These are phyloP conservation scores for Metopolophium dirhodum DNA, from an alignment of 1,140 invertebrate species.

Conservation along the genomic window DNA sequence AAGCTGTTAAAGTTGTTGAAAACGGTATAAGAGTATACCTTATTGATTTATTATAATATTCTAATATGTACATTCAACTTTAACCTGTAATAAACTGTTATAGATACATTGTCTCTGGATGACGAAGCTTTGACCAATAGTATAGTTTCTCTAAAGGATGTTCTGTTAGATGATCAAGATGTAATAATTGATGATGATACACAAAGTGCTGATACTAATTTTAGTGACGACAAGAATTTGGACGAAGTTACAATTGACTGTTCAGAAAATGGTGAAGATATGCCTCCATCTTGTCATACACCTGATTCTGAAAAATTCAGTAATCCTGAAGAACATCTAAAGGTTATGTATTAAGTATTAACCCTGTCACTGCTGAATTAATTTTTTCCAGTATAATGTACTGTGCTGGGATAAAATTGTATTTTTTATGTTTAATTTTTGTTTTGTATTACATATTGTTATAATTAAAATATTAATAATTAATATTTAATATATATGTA, in stretches of 20 bases:
- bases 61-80: neutral
- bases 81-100: neutral
- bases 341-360: neutral
- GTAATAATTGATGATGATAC: conserved; percentile 51
- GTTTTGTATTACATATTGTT: too few relatives aligned
- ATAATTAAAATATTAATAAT: too few relatives aligned
- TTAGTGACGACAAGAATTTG: conserved; percentile 47
- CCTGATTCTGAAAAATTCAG: conserved; percentile 46
- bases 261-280: conserved; percentile 21
- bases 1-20: conserved; percentile 46
- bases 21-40: neutral
- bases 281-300: neutral
- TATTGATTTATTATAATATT: neutral
- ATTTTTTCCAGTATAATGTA: too few relatives aligned
- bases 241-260: neutral
- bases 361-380: too few relatives aligned
- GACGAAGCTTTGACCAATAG: conserved; percentile 54
- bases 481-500: too few relatives aligned
- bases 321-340: conserved; percentile 21
- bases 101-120: conserved; percentile 48
- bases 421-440: too few relatives aligned
- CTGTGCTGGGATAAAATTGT: too few relatives aligned
- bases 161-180: conserved; percentile 51
- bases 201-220: conserved; percentile 52
- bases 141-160: conserved; percentile 53